Evolutionary conservation across 2,797 vertebrate species (phyloP), one percentile per base, ranked within the genome.

Genomic region (Poeciliopsis infans): DNA sequence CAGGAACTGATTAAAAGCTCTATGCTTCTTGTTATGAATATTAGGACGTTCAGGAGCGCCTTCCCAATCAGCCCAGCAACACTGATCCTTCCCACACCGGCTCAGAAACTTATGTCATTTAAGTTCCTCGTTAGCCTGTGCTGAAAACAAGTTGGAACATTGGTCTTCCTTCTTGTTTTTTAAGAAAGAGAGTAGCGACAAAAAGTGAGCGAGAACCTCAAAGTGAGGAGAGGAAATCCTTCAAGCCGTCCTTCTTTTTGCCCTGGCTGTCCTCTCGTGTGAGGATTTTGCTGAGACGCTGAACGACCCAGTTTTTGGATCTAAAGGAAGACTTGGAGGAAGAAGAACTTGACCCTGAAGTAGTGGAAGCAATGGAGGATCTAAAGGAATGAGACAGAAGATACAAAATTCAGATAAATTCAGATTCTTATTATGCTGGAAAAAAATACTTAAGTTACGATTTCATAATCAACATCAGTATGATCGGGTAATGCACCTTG

Each of bases 211-310:
- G 31, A 70, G 70, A 53, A 20, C 51, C 70, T 97, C 95, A 98
- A 82, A 99, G 96, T 69, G 96, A 97, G 78, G 94, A 96, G 18
- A 99, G 94, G 87, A 99, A 99, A 80, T 95, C 96, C 94, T 97
- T 97, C 84, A 99, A 94, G 76, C 96, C 95, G 18, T 94, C 90
- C 76, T 96, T 97, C 89, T 96, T 95, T 79, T 64, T 96, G 80
- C 93, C 90, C 72, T 94, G 91, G 72, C 89, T 95, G 86, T 97
- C 95, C 82, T 96, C 96, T 79, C 96, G 91, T 88, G 90, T 90
- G 39, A 99, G 96, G 28, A 99, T 93, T 91, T 95, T 95, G 94
- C 97, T 98, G 83, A 99, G 96, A 76, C 96, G 96, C 77, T 96
- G 96, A 70, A 97, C 97, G 20, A 96, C 93, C 85, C 96, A 97